Evolutionary conservation across 2,797 vertebrate species (phyloP), one percentile per base, ranked within the genome.

Genomic region (Pseudochaenichthys georgianus): DNA sequence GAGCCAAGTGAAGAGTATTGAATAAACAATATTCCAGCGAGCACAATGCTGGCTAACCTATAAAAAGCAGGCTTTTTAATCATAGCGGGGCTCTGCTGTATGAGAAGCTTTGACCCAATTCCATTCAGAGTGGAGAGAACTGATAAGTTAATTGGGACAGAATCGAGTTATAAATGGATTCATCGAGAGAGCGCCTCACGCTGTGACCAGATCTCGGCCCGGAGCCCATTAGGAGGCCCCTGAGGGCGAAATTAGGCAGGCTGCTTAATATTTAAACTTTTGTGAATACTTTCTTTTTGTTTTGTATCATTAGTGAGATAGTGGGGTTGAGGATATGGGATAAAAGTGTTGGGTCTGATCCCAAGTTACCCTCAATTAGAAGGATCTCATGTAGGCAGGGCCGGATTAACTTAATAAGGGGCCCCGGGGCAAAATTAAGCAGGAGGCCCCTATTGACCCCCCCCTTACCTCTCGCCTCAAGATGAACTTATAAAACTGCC

Each of bases 91-190:
- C 65, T 62, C 6, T 38, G 31, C 58, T 54, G 75, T 82, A 46
- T 41, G 82, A 82, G 85, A 84, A 83, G 70, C 77, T 91, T 82
- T 93, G 92, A 93, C 93, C 93, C 87, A 83, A 88, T 89, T 93
- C 87, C 85, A 87, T 87, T 87, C 80, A 60, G 79, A 93, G 85
- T 85, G 74, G 67, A 77, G 77, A 88, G 83, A 80, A 84, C 77
- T 82, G 78, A 88, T 87, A 78, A 91, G 90, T 88, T 92, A 92
- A 92, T 92, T 90, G 90, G 89, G 85, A 89, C 88, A 84, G 83
- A 88, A 92, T 90, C 34, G 58, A 91, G 89, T 89, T 89, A 89
- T 81, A 77, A 85, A 86, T 76, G 78, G 73, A 82, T 92, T 86
- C 71, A 73, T 79, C 12, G 62, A 83, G 80, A 78, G 53, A 66